Evolutionary conservation across 2,797 vertebrate genomes (phyloP).

Genomic region (Miichthys miiuy): DNA sequence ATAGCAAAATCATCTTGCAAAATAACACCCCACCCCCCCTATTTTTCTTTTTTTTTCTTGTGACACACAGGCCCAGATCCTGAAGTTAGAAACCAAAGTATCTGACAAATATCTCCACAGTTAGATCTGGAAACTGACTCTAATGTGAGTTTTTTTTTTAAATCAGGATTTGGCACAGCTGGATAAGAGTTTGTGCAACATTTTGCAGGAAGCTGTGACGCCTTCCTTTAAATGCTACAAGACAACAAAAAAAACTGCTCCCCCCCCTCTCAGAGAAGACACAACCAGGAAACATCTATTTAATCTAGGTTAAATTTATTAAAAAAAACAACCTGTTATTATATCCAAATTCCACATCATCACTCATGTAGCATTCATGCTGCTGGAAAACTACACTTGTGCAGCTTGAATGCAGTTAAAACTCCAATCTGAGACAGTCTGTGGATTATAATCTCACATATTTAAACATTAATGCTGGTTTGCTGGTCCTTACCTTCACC

Average conservation of each 20-base stretch:
- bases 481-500: constrained; percentile 81
- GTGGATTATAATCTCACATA: not conserved
- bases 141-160: not conserved
- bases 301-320: too few species aligned
- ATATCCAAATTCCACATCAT: constrained; percentile 5
- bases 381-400: not conserved
- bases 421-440: too few species aligned
- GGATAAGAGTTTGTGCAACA: constrained; percentile 5
- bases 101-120: not conserved
- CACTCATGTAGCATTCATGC: not conserved
- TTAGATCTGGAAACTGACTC: not conserved
- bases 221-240: constrained; percentile 3
- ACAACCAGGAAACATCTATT: too few species aligned
- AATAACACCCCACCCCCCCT: constrained; percentile 14
- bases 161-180: not conserved
- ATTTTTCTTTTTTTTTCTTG: not conserved
- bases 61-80: not conserved
- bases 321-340: not conserved
- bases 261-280: too few species aligned
- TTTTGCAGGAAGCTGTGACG: constrained; percentile 31
- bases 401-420: not conserved
- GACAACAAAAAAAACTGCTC: not conserved
- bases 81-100: not conserved
- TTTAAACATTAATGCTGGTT: not conserved
- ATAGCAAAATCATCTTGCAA: not conserved